Evolutionary conservation across 2,797 vertebrate species (phyloP), one percentile per base, ranked within the genome.

Genomic region (Lacerta bilineata): DNA sequence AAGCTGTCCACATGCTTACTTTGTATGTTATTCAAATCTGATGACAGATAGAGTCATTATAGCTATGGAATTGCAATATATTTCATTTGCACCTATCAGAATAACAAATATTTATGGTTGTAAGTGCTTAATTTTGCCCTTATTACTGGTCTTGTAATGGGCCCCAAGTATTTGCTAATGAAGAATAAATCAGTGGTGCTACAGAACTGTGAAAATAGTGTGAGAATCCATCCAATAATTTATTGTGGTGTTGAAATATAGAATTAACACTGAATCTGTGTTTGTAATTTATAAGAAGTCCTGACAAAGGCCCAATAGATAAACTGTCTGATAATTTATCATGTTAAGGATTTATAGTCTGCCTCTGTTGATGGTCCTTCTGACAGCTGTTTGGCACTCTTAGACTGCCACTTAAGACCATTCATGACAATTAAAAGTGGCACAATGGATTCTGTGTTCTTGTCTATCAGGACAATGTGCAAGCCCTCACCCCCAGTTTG

Each of bases 91-190:
- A 61, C 74, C 76, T 87, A 80, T 85, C 87, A 39, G 68, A 80
- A 85, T 78, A 87, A 39, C 36, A 66, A 84, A 68, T 68, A 84
- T 80, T 87, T 84, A 78, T 78, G 50, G 83, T 11, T 33, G 8
- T 55, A 75, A 75, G 8, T 87, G n/a, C 8, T 87, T 87, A 80
- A 87, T 87, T 74, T 87, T 84, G 18, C 61, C 41, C 17, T 87
- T 72, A 72, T 74, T 80, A 72, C 80, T 80, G 76, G 59, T 18
- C 55, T 59, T 29, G 41, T 85, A 85, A 85, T 89, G 69, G 80
- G 55, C 69, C 33, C 59, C 69, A 50, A 75, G n/a, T 59, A 89
- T 85, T 85, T 89, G 88, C 77, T 85, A 85, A 85, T 89, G 68
- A 75, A 84, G 55, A 89, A 64, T 85, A 89, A 80, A 85, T 89